Conservation (phyloP, 2,797 vertebrate species). For the Lepilemur ruficaudatus region DNA sequence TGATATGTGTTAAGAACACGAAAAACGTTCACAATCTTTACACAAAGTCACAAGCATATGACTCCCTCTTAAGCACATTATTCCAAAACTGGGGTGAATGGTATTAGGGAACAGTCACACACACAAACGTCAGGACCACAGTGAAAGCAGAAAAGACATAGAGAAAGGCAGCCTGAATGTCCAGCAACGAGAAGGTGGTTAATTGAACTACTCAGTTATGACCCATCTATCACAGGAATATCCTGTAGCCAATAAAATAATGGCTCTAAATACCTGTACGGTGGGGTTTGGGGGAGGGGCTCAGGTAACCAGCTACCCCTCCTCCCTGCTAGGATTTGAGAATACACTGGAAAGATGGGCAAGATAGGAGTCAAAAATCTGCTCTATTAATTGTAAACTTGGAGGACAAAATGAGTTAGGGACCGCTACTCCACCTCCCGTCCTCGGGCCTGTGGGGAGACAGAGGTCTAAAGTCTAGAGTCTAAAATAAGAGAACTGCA, state of each 20-base stretch:
- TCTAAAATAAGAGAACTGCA: not conserved
- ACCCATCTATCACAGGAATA: not conserved
- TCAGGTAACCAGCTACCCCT: too few species aligned
- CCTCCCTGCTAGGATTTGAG: not conserved
- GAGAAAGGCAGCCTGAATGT: not conserved
- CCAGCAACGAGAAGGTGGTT: not conserved
- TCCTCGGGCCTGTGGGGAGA: not conserved
- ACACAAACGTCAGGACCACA: too few species aligned
- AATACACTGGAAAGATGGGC: not conserved
- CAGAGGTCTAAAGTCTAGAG: not conserved
- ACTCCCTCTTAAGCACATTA: not conserved
- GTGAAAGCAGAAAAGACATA: not conserved
- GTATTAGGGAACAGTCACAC: not conserved
- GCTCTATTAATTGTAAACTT: not conserved
- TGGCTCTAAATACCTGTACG: not conserved
- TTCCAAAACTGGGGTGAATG: not conserved
- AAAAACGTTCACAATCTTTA: not conserved
- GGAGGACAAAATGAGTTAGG: not conserved
- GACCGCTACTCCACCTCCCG: not conserved
- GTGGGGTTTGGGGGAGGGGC: accelerated
- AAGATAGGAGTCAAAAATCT: not conserved
- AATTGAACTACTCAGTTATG: not conserved
- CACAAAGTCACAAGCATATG: accelerated
- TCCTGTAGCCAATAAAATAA: accelerated
- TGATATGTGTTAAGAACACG: not conserved